Evolutionary conservation across 2,797 vertebrate species (phyloP).

Genomic region (Poecile montanus): DNA sequence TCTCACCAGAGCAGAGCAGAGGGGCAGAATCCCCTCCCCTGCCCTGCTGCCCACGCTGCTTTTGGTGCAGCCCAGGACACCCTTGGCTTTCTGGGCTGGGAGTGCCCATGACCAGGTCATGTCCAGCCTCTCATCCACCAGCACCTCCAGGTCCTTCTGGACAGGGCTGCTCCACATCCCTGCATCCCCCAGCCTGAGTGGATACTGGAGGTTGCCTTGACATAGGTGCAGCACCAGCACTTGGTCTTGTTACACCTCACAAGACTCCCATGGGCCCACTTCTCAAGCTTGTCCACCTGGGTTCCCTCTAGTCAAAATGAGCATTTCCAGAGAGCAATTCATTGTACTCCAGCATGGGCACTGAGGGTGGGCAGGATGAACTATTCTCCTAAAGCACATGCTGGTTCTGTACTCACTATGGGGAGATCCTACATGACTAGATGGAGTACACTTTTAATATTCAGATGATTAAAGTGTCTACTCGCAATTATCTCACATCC

Average conservation of each 20-base stretch:
- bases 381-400: not conserved
- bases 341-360: not conserved
- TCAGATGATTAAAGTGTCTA: not conserved
- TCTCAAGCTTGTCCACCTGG: not conserved
- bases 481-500: not conserved
- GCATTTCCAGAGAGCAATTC: not conserved
- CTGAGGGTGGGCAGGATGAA: rapidly evolving
- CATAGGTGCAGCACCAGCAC: not conserved
- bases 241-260: not conserved
- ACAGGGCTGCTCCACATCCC: not conserved
- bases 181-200: not conserved
- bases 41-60: not conserved
- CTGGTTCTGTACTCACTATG: not conserved
- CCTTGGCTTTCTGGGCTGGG: rapidly evolving
- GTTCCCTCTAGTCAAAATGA: not conserved
- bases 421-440: not conserved
- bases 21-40: not conserved
- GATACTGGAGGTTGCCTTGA: not conserved
- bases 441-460: not conserved
- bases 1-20: not conserved
- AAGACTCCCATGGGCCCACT: rapidly evolving
- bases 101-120: rapidly evolving
- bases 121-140: not conserved
- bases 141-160: rapidly evolving
- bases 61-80: not conserved